phyloP scores from a whole-genome alignment of 2,797 vertebrate genomes.

The Potorous gilbertii region DNA sequence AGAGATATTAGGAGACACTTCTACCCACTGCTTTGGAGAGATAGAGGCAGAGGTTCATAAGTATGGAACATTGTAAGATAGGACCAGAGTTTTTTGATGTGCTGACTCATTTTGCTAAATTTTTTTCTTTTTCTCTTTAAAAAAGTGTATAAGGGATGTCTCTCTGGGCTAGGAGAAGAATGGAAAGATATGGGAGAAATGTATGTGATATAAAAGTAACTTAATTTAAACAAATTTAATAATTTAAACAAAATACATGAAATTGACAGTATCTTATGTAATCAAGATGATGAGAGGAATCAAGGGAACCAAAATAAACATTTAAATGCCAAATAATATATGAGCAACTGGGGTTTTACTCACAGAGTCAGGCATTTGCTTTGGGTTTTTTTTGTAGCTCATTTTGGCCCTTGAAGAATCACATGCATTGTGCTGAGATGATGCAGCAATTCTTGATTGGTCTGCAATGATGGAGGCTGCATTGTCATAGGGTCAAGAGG shows the following conservation, averaged over 20 bases:
- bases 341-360: neutral
- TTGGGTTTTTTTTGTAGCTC: neutral
- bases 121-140: neutral
- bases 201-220: neutral
- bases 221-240: neutral
- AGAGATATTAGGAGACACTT: neutral
- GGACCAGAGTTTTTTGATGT: neutral
- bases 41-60: neutral
- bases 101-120: neutral
- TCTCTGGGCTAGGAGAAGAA: neutral
- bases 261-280: neutral
- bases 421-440: neutral
- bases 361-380: neutral
- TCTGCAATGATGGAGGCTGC: neutral
- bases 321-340: neutral
- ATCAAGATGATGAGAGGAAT: neutral
- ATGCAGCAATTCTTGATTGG: neutral
- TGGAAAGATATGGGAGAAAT: neutral
- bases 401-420: neutral
- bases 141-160: neutral
- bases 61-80: neutral
- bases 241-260: neutral
- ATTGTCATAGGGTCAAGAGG: neutral
- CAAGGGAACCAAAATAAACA: neutral
- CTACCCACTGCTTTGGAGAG: neutral